phyloP scores from a whole-genome alignment of 2,797 vertebrate genomes.

The Miichthys miiuy region DNA sequence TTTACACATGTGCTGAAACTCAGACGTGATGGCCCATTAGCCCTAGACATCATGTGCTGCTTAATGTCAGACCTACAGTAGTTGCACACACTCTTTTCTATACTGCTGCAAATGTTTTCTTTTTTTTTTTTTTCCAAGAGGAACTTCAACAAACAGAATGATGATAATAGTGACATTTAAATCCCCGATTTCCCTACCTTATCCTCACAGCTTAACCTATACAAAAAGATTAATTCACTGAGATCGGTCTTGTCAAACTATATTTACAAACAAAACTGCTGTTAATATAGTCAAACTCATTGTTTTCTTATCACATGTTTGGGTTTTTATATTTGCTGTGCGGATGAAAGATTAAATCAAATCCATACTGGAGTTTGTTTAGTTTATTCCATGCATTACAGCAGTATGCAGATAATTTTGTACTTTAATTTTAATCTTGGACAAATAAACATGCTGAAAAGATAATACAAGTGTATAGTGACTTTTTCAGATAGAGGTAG shows the following conservation, averaged over 20 bases:
- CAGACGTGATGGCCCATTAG: conserved; percentile 10
- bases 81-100: conserved; percentile 19
- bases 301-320: neutral
- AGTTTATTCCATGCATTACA: conserved; percentile 34
- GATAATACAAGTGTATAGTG: conserved; percentile 2
- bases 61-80: conserved; percentile 23
- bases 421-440: conserved; percentile 75
- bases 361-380: conserved; percentile 27
- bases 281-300: neutral
- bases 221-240: neutral
- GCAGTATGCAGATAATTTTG: conserved; percentile 63
- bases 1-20: conserved; percentile 29
- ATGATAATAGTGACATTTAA: neutral
- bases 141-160: conserved; percentile 15
- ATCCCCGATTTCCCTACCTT: neutral
- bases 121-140: conserved; percentile 1
- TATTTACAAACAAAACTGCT: conserved; percentile 20
- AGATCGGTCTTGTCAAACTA: conserved; percentile 16
- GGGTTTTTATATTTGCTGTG: conserved; percentile 22
- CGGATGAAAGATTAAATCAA: neutral
- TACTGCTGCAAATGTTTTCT: neutral
- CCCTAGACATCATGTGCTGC: conserved; percentile 39
- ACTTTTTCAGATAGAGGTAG: conserved; percentile 29
- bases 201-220: neutral
- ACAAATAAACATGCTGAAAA: conserved; percentile 69